These are phyloP conservation scores for Heterodera filipjevi DNA, from an alignment of 2,888 invertebrate genomes.

Conservation along the genomic window DNA sequence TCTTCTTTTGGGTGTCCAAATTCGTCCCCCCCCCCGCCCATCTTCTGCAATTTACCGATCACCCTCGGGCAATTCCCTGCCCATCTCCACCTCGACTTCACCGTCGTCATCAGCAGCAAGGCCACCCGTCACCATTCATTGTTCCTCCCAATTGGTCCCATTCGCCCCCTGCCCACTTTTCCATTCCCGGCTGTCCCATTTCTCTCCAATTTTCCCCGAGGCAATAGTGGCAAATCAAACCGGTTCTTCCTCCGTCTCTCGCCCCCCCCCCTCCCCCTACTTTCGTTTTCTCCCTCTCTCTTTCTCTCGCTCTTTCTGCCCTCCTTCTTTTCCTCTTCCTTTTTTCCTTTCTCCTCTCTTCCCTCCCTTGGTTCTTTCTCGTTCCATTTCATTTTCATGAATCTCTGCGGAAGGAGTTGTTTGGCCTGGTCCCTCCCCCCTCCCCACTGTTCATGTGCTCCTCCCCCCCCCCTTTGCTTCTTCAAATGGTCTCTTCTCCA, in stretches of 20 bases:
- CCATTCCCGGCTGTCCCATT: conserved; percentile 10
- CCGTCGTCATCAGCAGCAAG: conserved; percentile 12
- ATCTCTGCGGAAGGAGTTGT: neutral
- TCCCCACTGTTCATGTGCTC: neutral
- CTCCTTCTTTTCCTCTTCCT: neutral
- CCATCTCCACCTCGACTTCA: conserved; percentile 12
- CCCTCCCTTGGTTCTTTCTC: neutral
- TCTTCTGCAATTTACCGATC: conserved; percentile 9
- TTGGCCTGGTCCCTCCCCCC: neutral
- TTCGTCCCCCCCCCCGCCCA: conserved; percentile 2
- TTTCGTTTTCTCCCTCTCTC: neutral
- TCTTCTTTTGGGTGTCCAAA: neutral
- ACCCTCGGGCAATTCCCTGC: conserved; percentile 5
- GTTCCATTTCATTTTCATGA: neutral
- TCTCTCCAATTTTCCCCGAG: conserved; percentile 9
- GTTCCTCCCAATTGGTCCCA: conserved; percentile 12
- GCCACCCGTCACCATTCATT: conserved; percentile 6
- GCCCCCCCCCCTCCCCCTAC: neutral
- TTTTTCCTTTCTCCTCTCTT: neutral
- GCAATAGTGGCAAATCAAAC: conserved; percentile 9
- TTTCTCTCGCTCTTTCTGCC: neutral
- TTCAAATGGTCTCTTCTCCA: neutral
- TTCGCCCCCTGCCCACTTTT: neutral
- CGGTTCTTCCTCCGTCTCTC: neutral
- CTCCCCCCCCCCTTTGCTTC: neutral